A percentile compares a stretch with the other conserved stretches of the same genome.
Evolutionary conservation across 2,888 invertebrate species (phyloP).

Genomic region (Nomada goodeniana): DNA sequence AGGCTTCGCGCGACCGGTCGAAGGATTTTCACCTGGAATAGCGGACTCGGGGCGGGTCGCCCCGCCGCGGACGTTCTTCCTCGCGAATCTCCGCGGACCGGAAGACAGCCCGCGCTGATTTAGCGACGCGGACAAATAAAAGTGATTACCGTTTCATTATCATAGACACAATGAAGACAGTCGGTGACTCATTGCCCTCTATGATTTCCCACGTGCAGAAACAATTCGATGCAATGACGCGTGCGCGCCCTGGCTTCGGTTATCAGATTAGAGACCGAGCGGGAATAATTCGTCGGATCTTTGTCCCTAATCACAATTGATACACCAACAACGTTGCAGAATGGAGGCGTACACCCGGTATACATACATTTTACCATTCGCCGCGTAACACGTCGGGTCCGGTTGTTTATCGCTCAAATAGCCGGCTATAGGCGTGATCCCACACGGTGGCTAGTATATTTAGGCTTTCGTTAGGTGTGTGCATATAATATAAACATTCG

Average conservation of each 20-base stretch:
- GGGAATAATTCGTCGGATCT: constrained; percentile 76
- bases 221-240: constrained; percentile 75
- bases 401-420: constrained; percentile 75
- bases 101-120: background rate
- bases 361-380: constrained; percentile 73
- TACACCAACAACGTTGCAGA: constrained; percentile 72
- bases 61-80: no score
- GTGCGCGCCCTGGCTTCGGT: constrained; percentile 67
- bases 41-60: no score
- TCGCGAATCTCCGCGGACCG: no score
- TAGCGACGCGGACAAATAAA: constrained; percentile 38
- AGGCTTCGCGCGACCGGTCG: constrained; percentile 34
- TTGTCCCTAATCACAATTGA: constrained; percentile 76
- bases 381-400: constrained; percentile 72
- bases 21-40: constrained; percentile 50
- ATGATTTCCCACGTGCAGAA: constrained; percentile 72
- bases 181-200: constrained; percentile 70
- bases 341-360: constrained; percentile 74
- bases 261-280: constrained; percentile 74
- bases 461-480: constrained; percentile 74
- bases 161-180: constrained; percentile 69
- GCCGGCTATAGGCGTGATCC: constrained; percentile 73
- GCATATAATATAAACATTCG: constrained; percentile 73
- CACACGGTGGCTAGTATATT: constrained; percentile 73
- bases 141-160: constrained; percentile 69